Percentiles rank a stretch among this genome's conserved stretches.
Conservation (phyloP, 1,140 invertebrate species). For the Nymphalis io region DNA sequence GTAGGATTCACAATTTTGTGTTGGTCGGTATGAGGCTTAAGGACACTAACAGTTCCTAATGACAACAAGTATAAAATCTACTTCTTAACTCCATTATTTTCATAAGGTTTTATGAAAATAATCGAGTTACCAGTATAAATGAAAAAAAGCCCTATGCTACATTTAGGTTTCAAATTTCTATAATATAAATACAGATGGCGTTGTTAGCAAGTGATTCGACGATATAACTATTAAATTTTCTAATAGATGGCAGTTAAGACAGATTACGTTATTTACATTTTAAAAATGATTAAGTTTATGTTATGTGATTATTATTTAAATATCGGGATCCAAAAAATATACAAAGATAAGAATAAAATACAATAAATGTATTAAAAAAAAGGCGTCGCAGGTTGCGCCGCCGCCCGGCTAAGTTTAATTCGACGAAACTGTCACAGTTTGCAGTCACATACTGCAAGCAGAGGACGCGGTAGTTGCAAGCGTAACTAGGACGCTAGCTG, state of each 20-base stretch:
- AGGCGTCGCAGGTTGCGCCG: neutral
- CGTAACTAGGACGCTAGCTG: constrained; percentile 7
- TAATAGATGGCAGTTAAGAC: neutral
- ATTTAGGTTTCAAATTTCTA: too few species aligned
- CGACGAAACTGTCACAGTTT: constrained; percentile 2
- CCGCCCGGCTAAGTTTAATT: neutral
- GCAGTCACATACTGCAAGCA: constrained; percentile 28
- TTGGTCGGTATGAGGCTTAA: too few species aligned
- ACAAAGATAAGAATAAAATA: neutral
- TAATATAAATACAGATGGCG: constrained; percentile 4
- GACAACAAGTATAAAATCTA: too few species aligned
- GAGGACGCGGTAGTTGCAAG: constrained; percentile 8
- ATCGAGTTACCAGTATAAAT: too few species aligned
- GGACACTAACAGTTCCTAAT: too few species aligned
- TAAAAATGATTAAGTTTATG: neutral
- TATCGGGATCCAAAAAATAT: too few species aligned
- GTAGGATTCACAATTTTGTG: too few species aligned
- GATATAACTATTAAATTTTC: neutral
- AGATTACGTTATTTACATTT: neutral
- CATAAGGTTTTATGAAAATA: too few species aligned
- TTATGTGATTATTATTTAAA: too few species aligned
- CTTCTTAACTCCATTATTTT: too few species aligned
- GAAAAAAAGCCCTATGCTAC: too few species aligned
- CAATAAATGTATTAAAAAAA: neutral
- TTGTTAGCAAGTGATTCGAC: neutral